Evolutionary conservation across 2,888 invertebrate species (phyloP).

Genomic region (Orchestes rusci): DNA sequence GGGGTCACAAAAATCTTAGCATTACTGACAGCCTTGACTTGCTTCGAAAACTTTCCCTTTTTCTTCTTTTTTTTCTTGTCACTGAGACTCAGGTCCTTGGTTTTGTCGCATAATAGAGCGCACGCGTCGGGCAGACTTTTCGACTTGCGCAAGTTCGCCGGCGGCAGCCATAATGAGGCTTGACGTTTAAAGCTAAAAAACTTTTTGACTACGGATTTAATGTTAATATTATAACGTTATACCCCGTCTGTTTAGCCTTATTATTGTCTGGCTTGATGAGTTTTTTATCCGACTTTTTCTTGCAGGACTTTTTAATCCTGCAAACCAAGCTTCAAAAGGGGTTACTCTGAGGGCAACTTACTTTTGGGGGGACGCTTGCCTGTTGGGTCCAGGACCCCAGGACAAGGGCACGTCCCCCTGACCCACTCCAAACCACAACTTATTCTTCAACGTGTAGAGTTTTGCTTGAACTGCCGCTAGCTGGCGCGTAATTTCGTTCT

Average conservation of each 20-base stretch:
- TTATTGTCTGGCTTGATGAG: too few species aligned
- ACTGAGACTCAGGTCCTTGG: conserved; percentile 21
- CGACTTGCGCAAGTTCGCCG: conserved; percentile 29
- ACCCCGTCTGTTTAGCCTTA: too few species aligned
- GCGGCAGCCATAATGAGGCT: conserved; percentile 27
- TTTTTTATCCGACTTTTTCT: conserved; percentile 33
- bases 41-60: conserved; percentile 36
- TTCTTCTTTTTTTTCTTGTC: conserved; percentile 37
- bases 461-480: conserved; percentile 60
- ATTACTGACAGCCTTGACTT: conserved; percentile 34
- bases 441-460: conserved; percentile 59
- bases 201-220: conserved; percentile 25
- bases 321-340: too few species aligned
- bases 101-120: conserved; percentile 17
- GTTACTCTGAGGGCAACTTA: too few species aligned
- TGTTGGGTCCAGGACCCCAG: conserved; percentile 57
- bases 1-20: conserved; percentile 29
- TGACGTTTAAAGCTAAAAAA: conserved; percentile 27
- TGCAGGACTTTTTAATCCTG: conserved; percentile 25
- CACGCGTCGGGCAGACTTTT: conserved; percentile 36
- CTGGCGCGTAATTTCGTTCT: conserved; percentile 40
- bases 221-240: conserved; percentile 34
- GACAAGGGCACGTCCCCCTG: conserved; percentile 51
- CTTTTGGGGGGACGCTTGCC: conserved; percentile 26
- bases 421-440: conserved; percentile 62